Evolutionary conservation across 2,797 vertebrate genomes (phyloP).

Genomic region (Neosalanx taihuensis): DNA sequence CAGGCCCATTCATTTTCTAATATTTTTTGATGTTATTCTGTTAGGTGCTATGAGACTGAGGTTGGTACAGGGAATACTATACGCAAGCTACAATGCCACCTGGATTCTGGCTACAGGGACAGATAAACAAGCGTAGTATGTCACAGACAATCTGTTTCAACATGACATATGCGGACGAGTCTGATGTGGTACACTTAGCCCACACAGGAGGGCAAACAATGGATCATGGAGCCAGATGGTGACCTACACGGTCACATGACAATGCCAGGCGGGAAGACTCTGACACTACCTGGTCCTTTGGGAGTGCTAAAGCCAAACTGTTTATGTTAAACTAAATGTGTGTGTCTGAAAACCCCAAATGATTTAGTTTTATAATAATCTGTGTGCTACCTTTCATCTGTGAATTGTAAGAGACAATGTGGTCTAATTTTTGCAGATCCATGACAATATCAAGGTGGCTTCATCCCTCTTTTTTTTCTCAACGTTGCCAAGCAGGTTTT

Average conservation of each 20-base stretch:
- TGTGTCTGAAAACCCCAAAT: too few relatives aligned
- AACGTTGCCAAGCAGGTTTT: too few relatives aligned
- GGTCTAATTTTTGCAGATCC: too few relatives aligned
- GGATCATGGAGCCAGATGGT: constrained; percentile 56
- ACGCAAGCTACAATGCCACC: constrained; percentile 22
- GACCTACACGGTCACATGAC: constrained; percentile 34
- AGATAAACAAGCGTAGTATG: constrained; percentile 49
- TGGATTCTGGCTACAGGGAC: constrained; percentile 31
- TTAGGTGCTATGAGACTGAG: not conserved
- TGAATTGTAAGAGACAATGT: too few relatives aligned
- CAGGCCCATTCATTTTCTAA: not conserved
- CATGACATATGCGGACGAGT: constrained; percentile 47
- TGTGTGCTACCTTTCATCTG: too few relatives aligned
- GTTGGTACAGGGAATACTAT: constrained; percentile 22
- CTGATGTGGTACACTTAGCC: constrained; percentile 28
- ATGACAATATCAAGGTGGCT: too few relatives aligned
- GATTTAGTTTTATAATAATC: too few relatives aligned
- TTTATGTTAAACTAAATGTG: not conserved
- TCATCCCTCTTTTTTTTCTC: too few relatives aligned
- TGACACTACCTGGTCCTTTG: constrained; percentile 9
- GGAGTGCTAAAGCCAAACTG: not conserved
- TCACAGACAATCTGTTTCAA: constrained; percentile 53
- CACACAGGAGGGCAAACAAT: constrained; percentile 47
- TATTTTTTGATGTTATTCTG: not conserved
- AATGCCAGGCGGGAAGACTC: constrained; percentile 22